phyloP scores from a whole-genome alignment of 2,797 vertebrate species.

The Emydoidea blandingii region DNA sequence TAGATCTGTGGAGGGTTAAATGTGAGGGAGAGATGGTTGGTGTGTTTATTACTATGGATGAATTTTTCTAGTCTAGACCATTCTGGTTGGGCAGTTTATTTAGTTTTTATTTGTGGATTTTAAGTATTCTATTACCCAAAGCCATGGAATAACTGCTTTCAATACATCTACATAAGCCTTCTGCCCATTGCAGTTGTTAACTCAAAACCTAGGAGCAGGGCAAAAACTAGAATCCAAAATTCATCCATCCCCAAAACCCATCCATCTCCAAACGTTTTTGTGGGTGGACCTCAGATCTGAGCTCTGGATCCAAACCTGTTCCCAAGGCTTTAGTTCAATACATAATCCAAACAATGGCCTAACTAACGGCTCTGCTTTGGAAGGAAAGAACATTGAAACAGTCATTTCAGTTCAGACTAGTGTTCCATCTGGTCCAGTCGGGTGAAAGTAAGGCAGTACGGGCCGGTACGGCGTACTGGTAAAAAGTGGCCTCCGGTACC shows the following conservation, averaged over 20 bases:
- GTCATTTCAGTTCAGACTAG: not conserved
- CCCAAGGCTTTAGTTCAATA: not conserved
- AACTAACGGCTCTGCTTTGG: not conserved
- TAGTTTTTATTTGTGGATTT: not conserved
- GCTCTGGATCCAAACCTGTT: not conserved
- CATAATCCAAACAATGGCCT: not conserved
- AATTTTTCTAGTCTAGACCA: not conserved
- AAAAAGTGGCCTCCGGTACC: too few species aligned
- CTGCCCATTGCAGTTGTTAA: not conserved
- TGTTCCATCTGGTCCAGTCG: not conserved
- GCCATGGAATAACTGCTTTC: not conserved
- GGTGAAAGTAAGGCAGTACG: too few species aligned
- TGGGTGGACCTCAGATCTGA: not conserved
- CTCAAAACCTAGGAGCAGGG: not conserved
- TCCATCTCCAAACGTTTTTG: not conserved
- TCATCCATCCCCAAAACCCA: not conserved
- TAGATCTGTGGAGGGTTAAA: not conserved
- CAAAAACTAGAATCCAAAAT: not conserved
- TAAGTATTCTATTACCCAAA: not conserved
- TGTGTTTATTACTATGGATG: not conserved
- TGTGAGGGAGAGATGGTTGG: not conserved
- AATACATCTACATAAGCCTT: not conserved
- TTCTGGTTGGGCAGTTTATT: not conserved
- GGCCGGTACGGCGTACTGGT: too few species aligned
- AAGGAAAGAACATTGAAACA: not conserved